Conservation (phyloP, 1,140 invertebrate species). For the Drosophila prosaltans region DNA sequence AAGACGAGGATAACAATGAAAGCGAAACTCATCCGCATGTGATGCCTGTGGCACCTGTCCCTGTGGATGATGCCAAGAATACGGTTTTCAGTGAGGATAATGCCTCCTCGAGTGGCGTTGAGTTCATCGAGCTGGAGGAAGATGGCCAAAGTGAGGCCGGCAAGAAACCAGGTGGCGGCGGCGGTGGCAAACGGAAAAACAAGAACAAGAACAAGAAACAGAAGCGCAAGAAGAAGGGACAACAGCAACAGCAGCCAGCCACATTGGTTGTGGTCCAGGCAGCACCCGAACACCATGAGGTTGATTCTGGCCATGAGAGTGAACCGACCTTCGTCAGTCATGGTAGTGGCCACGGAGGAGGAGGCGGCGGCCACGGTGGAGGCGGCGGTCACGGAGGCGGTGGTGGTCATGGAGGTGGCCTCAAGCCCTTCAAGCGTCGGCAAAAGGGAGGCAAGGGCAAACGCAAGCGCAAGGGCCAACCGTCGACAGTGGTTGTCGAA, state of each 20-base stretch:
- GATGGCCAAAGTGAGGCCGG: constrained; percentile 38
- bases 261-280: constrained; percentile 72
- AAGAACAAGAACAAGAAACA: constrained; percentile 30
- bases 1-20: constrained; percentile 61
- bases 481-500: constrained; percentile 45
- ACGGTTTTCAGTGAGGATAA: constrained; percentile 39
- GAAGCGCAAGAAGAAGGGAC: constrained; percentile 47
- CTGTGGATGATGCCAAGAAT: constrained; percentile 43
- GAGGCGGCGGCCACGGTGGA: constrained; percentile 37
- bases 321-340: constrained; percentile 20
- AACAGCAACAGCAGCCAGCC: constrained; percentile 58
- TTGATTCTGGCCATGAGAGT: constrained; percentile 45
- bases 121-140: constrained; percentile 76
- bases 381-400: constrained; percentile 35
- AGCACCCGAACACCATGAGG: constrained; percentile 65
- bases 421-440: constrained; percentile 55
- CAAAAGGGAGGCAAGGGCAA: constrained; percentile 66
- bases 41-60: not conserved
- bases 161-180: constrained; percentile 51
- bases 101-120: constrained; percentile 48
- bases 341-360: constrained; percentile 29
- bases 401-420: not conserved
- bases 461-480: constrained; percentile 68
- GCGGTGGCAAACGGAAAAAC: constrained; percentile 60
- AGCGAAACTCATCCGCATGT: constrained; percentile 45